Base-by-base conservation (phyloP, 2,797 vertebrate species). In the Lemur catta region DNA sequence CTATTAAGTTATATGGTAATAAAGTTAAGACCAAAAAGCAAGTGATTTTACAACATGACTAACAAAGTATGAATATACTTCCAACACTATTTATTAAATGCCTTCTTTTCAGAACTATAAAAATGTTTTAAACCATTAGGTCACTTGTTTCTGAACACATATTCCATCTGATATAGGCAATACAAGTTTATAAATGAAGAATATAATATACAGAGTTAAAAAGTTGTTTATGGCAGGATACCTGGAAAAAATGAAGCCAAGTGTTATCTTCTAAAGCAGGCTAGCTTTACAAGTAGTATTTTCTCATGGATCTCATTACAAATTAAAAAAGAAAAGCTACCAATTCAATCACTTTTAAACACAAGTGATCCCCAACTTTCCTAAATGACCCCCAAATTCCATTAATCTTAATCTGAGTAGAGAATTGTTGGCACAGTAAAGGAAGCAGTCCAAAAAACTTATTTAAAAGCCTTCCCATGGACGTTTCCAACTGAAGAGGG, bases 91-190 rank as follows among this genome's bases (percentile, higher is more conserved):
- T 38, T 92, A 82, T 41, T 92, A 91, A 95, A 71, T 38, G 12
- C 4, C 13, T 4, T 59, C 30, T 80, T 96, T 86, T 41, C 38
- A 89, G 28, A 84, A 2, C 59, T 41, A 94, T 11, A 76, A 72
- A 89, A 81, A 80, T 79, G 38, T 50, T 35, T 38, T 75, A 48
- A 48, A 48, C 15, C 43, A 75, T 75, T 30, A 20, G 43, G 43
- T 72, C 15, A 93, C 12, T 85, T 88, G 24, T 74, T 97, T 80
- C 30, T 61, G 93, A 92, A 96, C 50, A 63, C 52, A 87, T 46
- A 69, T 24, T 65, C 92, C 63, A 94, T 72, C 26, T 71, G 22
- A 87, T 22, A 30, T 2, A 87, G 18, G 71, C 52, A 92, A 91
- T 7, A 22, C 0, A 75, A 30, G 6, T 55, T 78, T 85, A 4